Base-by-base conservation (phyloP, 2,888 invertebrate species). In the Cantharis rustica region DNA sequence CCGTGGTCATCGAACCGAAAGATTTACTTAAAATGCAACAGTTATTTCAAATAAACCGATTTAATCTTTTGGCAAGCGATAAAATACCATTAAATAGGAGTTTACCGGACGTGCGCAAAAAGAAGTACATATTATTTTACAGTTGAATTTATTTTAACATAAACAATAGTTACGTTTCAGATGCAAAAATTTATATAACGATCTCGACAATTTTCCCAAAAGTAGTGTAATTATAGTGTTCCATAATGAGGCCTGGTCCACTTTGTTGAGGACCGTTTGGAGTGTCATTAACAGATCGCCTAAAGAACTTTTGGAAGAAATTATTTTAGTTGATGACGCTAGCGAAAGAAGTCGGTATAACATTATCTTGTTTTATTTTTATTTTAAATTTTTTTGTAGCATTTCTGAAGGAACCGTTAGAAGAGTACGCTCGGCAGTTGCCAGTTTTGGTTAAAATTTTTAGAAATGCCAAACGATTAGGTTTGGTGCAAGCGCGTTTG, bases 231-330 rank as follows among this genome's bases (percentile, higher is more conserved):
- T 99, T 71, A 97, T 99, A 81, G 98, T 99, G 1, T 99, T 99
- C 87, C 99, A 99, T 87, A 99, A 99, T 87, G 99, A 99, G 89
- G 99, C 99, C 0, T 99, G 98, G 97, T 98, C 98, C 3, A 98
- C 99, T 0, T 90, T 99, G 11, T 90, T 99, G 83, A 91, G 99
- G 73, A 99, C 98, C 0, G 94, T 99, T 23, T 96, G 96, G 91
- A 98, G 98, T 84, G 97, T 97, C 63, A 94, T 99, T 76, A 93
- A 95, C 85, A 91, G 98, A 81, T 97, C 98, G 1, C 98, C 98
- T 0, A 87, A 88, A 13, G 86, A 91, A 76, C 88, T 98, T 63
- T 88, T 99, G 11, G 90, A 92, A 82, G 97, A 97, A 89, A 95
- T 97, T 79, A 93, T 97, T 82, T 90, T 97, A 16, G 95, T 97